These are phyloP conservation scores for Dysmachus trigonus DNA, from an alignment of 2,888 invertebrate genomes.

Conservation along the genomic window DNA sequence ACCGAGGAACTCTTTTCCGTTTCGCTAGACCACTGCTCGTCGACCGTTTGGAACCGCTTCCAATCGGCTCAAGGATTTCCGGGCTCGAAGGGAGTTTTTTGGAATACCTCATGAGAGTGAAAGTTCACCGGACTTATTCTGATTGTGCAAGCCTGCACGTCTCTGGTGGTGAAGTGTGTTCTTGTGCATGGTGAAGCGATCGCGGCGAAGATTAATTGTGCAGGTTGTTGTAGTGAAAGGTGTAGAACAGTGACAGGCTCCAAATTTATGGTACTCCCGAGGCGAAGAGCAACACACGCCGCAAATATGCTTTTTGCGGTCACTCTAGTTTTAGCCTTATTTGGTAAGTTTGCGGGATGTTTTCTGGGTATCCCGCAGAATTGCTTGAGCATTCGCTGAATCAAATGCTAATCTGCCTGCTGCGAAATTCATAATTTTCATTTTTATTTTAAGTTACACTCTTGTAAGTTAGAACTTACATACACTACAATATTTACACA, in stretches of 20 bases:
- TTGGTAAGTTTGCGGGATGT: not conserved
- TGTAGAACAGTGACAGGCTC: not conserved
- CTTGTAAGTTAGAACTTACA: too few species aligned
- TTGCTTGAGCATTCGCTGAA: not conserved
- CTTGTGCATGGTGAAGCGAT: slow-evolving; percentile 1
- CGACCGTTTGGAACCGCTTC: not conserved
- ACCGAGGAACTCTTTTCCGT: not conserved
- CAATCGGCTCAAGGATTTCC: not conserved
- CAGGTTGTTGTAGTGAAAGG: not conserved
- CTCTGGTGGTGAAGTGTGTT: not conserved
- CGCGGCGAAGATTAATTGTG: not conserved
- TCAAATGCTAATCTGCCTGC: not conserved
- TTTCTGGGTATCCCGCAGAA: not conserved
- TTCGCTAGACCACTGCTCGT: not conserved
- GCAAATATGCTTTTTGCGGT: not conserved
- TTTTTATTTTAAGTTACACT: not conserved
- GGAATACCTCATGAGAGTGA: not conserved
- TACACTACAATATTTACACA: too few species aligned
- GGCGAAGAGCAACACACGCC: not conserved
- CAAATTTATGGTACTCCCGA: not conserved
- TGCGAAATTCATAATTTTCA: not conserved
- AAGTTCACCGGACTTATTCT: not conserved
- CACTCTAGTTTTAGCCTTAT: not conserved
- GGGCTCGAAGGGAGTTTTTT: not conserved
- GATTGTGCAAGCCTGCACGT: not conserved